phyloP scores from a whole-genome alignment of 2,888 invertebrate species.

The Dryadula phaetusa region DNA sequence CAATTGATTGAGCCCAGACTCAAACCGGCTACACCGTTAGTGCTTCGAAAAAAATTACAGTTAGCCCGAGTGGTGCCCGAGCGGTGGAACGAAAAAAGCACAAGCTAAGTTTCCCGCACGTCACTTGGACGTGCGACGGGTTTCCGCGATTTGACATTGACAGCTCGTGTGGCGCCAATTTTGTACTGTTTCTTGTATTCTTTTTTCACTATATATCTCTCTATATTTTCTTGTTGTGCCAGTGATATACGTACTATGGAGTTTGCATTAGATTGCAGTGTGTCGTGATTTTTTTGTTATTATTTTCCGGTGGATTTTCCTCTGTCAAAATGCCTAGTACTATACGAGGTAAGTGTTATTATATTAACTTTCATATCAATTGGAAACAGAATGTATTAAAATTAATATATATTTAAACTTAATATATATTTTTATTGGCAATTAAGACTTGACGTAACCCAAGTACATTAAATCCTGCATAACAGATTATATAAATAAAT shows the following conservation, averaged over 20 bases:
- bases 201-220: background rate
- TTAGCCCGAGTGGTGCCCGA: conserved; percentile 65
- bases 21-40: conserved; percentile 79
- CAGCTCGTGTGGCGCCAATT: conserved; percentile 62
- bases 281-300: conserved; percentile 48
- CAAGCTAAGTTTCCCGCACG: conserved; percentile 67
- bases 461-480: conserved; percentile 6
- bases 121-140: conserved; percentile 71
- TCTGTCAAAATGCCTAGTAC: conserved; percentile 80
- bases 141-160: conserved; percentile 57
- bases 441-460: background rate
- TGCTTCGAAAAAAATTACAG: conserved; percentile 80
- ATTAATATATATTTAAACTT: background rate
- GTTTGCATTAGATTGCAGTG: conserved; percentile 47
- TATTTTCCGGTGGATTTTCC: conserved; percentile 60
- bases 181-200: conserved; percentile 21
- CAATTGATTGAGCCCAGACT: conserved; percentile 64
- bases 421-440: background rate
- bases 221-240: conserved; percentile 33
- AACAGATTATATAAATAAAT: conserved; percentile 16
- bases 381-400: too few species aligned
- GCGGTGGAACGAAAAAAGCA: conserved; percentile 77
- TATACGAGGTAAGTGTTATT: conserved; percentile 74
- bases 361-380: too few species aligned
- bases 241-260: conserved; percentile 48